Evolutionary conservation across 2,113 vertebrate genomes (phyloP), one percentile per base, ranked within the genome.

Genomic region (Motacilla alba): DNA sequence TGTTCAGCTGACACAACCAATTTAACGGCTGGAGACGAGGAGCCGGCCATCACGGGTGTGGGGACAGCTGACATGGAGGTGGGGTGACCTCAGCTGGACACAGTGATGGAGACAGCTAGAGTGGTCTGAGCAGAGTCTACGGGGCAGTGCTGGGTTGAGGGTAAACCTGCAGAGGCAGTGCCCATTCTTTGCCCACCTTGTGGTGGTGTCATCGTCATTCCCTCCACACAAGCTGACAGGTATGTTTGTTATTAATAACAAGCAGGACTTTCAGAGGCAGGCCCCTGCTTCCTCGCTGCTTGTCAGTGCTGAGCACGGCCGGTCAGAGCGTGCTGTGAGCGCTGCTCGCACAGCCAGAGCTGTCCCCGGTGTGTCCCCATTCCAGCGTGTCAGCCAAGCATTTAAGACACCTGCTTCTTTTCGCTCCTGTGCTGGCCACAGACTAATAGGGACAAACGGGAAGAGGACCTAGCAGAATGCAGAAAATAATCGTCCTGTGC

Each of bases 351-450:
- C 90, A 96, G 92, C n/a, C 75, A 69, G 94, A 93, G 94, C 92
- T 89, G 94, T 95, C 92, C 93, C 73, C 7, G 1, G 62, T 62
- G 76, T 17, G 2, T 93, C 88, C 83, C 88, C 89, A 93, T 93
- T 89, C 78, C 82, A 73, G 79, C 7, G 2, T 49, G 93, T 49
- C 89, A 96, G 93, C 90, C 93, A 95, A 96, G 93, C 84, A 7
- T 93, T 97, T 82, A 78, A 97, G 96, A 96, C 95, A 96, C 95
- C 96, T 97, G 90, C 26, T 85, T 95, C 94, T 96, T 87, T 91
- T 89, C 19, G 66, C 91, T 97, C 87, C 95, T 91, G 83, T 15
- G 21, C 91, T 80, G 76, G 96, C 93, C 94, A 74, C 39, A 47
- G 95, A 95, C 94, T 96, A 95, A 93, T 91, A 85, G 87, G 93